Percentiles rank a stretch among this genome's conserved stretches.
Conservation (phyloP, 1,140 invertebrate species). For the Phocides pigmalion region DNA sequence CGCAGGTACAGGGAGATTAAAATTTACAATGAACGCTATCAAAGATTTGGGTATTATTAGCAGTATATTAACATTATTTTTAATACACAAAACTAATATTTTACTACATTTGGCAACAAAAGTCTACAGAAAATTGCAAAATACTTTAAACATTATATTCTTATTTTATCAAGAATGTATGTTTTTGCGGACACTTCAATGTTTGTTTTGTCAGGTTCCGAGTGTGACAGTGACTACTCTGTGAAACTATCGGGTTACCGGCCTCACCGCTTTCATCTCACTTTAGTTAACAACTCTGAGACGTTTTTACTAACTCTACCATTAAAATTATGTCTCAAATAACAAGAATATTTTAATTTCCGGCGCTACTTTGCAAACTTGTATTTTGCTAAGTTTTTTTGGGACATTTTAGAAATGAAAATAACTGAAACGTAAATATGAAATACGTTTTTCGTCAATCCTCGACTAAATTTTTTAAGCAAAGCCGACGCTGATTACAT, state of each 20-base stretch:
- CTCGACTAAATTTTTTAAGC: no score
- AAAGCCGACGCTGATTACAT: no score
- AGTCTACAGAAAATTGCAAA: not conserved
- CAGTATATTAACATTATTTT: no score
- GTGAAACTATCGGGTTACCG: slow-evolving; percentile 68
- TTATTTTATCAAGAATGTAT: slow-evolving; percentile 34
- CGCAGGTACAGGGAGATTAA: no score
- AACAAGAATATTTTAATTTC: slow-evolving; percentile 26
- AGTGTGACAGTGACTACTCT: slow-evolving; percentile 54
- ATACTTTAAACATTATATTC: not conserved
- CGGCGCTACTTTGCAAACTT: not conserved
- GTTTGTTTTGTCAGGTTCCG: slow-evolving; percentile 76
- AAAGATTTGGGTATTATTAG: no score
- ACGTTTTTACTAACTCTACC: slow-evolving; percentile 35
- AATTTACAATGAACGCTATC: no score
- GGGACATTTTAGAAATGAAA: slow-evolving; percentile 14
- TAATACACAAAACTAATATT: no score
- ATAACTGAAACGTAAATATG: no score
- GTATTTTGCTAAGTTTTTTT: slow-evolving; percentile 13
- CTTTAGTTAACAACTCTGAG: slow-evolving; percentile 43
- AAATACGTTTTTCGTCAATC: no score
- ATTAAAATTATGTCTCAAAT: slow-evolving; percentile 44
- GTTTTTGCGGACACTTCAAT: slow-evolving; percentile 55
- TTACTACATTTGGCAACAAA: no score
- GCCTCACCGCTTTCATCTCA: slow-evolving; percentile 47